Base-by-base conservation (phyloP, 2,888 invertebrate species). In the Aphidius colemani region DNA sequence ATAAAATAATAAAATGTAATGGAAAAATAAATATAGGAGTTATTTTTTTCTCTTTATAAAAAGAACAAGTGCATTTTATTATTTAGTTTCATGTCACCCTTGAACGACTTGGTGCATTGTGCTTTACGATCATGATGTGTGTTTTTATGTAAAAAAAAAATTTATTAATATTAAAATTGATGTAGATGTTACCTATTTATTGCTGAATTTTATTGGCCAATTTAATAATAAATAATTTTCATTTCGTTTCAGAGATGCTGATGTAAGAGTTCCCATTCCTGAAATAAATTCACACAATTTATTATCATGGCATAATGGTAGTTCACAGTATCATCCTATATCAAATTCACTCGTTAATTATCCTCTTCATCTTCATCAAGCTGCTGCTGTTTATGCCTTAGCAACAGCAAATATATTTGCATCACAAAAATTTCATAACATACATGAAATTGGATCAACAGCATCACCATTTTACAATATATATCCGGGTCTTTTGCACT, bases 341-440 rank as follows among this genome's bases (percentile, higher is more conserved):
- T 64, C 58, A 39, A 63, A 57, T 18, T 49, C 66, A 7, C 46
- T 60, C 9, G 46, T 18, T 13, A 53, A 49, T n/a, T 68, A 68
- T 45, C 66, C 66, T 46, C 64, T 69, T 10, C 65, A 69, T 56
- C 45, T 69, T 7, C 67, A 69, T 51, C 69, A 69, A 53, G 67
- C 69, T 7, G 67, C 66, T 4, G 68, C 69, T 8, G 64, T 69
- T 46, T 69, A 69, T 39, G 67, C 69, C 6, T 64, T 67, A 50
- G 69, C 69, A 39, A 69, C 69, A 6, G 69, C 69, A n/a, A 69
- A 69, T 59, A 59, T 69, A 40, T 69, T 69, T 39, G 65, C 63
- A 13, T 60, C 62, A n/a, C 59, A 63, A 6, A 53, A 67, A 7
- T 59, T 59, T n/a, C 65, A 69, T 13, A 53, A 58, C 30, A 55